Evolutionary conservation across 2,797 vertebrate genomes (phyloP).

Genomic region (Crypturellus tataupa): DNA sequence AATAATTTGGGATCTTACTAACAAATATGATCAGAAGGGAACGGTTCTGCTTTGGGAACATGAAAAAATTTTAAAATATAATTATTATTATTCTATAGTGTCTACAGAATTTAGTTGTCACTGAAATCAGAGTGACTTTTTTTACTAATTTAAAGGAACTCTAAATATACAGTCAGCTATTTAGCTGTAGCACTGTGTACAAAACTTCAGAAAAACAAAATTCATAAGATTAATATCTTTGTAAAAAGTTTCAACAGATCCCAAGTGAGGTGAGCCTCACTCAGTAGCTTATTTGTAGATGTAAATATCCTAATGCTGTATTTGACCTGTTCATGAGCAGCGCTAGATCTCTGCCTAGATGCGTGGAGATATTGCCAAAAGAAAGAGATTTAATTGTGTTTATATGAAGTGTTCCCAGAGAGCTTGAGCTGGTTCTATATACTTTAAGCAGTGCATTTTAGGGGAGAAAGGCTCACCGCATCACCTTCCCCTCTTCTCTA

Average conservation of each 20-base stretch:
- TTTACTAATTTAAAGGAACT: neutral
- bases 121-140: neutral
- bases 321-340: neutral
- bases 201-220: neutral
- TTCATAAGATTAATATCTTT: neutral
- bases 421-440: accelerated
- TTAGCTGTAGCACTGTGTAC: neutral
- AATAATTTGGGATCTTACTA: no score
- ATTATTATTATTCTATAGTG: no score
- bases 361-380: neutral
- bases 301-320: neutral
- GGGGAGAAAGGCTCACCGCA: accelerated
- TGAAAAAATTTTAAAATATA: no score
- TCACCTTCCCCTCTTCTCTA: neutral
- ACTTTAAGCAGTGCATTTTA: accelerated
- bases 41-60: no score
- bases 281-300: neutral
- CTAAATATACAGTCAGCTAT: neutral
- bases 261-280: neutral
- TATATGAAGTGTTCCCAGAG: accelerated
- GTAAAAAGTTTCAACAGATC: neutral
- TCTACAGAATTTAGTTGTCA: neutral
- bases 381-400: neutral
- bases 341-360: accelerated
- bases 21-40: no score